Percentiles rank a stretch among this genome's conserved stretches.
Evolutionary conservation across 2,797 vertebrate species (phyloP).

Genomic region (Agapornis canus): DNA sequence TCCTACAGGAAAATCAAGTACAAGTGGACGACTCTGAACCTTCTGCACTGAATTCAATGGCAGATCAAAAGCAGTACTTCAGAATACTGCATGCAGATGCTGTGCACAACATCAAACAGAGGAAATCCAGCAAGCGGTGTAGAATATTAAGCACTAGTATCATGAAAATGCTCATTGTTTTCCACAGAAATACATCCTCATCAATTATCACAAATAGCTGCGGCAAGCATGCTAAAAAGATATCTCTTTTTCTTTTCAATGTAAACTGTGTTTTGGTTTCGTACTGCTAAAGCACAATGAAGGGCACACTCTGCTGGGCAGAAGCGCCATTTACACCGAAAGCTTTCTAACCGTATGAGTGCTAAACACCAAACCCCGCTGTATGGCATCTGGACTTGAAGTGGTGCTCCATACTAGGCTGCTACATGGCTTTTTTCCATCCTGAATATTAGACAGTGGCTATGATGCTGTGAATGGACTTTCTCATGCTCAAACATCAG

Average conservation of each 20-base stretch:
- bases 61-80: neutral
- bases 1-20: neutral
- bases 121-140: neutral
- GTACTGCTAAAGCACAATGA: neutral
- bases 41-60: neutral
- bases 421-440: neutral
- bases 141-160: neutral
- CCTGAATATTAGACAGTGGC: neutral
- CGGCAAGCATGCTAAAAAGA: constrained; percentile 51
- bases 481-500: neutral
- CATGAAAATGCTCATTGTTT: neutral
- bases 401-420: neutral
- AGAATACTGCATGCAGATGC: neutral
- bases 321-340: neutral
- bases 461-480: neutral
- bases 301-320: constrained; percentile 70
- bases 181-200: neutral
- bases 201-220: neutral
- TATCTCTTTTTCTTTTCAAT: constrained; percentile 29
- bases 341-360: neutral
- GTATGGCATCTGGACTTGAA: neutral
- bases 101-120: neutral
- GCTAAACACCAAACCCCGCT: neutral
- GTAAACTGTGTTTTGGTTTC: constrained; percentile 51
- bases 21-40: neutral